Evolutionary conservation across 2,113 vertebrate genomes (phyloP).

Genomic region (Phocoena phocoena): DNA sequence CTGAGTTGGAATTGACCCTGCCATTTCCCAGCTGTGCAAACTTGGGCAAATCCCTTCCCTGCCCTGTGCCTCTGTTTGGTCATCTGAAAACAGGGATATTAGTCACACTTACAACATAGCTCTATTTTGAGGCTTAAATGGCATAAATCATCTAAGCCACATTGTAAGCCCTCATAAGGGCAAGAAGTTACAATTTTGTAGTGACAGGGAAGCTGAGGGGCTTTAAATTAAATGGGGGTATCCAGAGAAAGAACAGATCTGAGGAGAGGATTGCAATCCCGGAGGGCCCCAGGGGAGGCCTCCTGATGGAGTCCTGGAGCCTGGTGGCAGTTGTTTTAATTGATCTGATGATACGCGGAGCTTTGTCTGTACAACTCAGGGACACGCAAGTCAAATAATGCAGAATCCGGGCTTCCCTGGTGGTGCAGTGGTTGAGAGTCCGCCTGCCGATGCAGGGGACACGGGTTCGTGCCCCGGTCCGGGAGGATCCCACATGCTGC

Average conservation of each 20-base stretch:
- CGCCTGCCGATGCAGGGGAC: too few species aligned
- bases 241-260: neutral
- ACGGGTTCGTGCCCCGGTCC: too few species aligned
- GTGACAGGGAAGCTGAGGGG: neutral
- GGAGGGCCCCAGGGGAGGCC: neutral
- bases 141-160: neutral
- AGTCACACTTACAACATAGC: neutral
- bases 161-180: neutral
- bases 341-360: constrained; percentile 64
- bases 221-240: neutral
- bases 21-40: neutral
- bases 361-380: constrained; percentile 68
- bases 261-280: neutral
- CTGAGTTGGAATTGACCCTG: neutral
- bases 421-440: too few species aligned
- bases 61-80: neutral
- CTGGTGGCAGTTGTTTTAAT: constrained; percentile 73
- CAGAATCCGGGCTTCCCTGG: constrained; percentile 26
- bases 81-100: neutral
- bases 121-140: neutral
- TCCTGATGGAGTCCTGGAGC: constrained; percentile 58
- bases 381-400: constrained; percentile 73
- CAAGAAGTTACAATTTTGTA: neutral
- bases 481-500: too few species aligned
- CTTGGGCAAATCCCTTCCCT: neutral